Evolutionary conservation across 2,113 vertebrate species (phyloP).

Genomic region (Danionella cerebrum): DNA sequence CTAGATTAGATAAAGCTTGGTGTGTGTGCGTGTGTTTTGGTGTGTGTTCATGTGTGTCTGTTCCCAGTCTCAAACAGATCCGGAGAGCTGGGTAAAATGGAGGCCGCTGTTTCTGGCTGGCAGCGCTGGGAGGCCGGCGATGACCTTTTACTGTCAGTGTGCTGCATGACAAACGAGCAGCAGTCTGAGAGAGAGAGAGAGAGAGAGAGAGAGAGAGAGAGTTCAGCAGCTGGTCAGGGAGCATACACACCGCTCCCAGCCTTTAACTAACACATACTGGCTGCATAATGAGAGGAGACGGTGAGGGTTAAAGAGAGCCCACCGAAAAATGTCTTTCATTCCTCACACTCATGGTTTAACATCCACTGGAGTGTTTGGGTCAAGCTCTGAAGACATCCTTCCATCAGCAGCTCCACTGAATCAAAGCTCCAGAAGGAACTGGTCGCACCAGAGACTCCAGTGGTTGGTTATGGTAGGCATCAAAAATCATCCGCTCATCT

Average conservation of each 20-base stretch:
- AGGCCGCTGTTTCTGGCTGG: conserved; percentile 60
- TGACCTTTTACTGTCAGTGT: conserved; percentile 77
- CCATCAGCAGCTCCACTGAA: too few species aligned
- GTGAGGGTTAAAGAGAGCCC: conserved; percentile 39
- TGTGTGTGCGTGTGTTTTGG: neutral
- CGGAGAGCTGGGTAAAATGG: conserved; percentile 52
- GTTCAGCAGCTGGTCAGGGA: conserved; percentile 74
- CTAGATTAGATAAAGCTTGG: conserved; percentile 62
- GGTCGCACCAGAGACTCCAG: too few species aligned
- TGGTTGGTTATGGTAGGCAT: too few species aligned
- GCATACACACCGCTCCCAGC: conserved; percentile 65
- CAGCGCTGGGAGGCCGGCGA: conserved; percentile 69
- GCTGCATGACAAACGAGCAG: conserved; percentile 73
- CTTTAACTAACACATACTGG: conserved; percentile 75
- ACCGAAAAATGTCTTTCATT: too few species aligned
- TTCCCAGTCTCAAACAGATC: conserved; percentile 62
- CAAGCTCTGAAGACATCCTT: too few species aligned
- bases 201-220: too few species aligned
- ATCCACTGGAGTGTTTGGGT: too few species aligned
- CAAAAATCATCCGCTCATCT: too few species aligned
- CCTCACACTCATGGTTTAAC: too few species aligned
- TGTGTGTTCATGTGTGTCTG: conserved; percentile 31
- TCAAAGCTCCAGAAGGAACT: too few species aligned
- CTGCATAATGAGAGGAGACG: conserved; percentile 49
- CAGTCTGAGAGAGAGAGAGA: too few species aligned